Percentiles rank a stretch among this genome's conserved stretches.
These are phyloP conservation scores for Tylochromis polylepis DNA, from an alignment of 2,113 vertebrate species.

Conservation along the genomic window DNA sequence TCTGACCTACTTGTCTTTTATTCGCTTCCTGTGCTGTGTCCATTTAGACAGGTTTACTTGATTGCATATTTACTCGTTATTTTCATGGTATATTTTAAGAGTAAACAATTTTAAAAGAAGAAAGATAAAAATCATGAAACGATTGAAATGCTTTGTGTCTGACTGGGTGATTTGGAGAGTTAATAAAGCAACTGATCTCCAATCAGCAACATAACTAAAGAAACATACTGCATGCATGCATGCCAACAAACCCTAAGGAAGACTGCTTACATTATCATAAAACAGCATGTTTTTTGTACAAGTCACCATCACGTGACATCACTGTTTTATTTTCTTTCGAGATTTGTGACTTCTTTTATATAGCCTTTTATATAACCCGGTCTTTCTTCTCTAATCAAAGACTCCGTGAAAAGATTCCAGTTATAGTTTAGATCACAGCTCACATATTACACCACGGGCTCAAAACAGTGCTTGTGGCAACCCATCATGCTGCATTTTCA, in stretches of 20 bases:
- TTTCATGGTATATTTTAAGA: not conserved
- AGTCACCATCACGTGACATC: not conserved
- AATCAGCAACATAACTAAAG: not conserved
- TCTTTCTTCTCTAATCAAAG: not conserved
- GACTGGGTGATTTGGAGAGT: not conserved
- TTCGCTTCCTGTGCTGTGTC: not conserved
- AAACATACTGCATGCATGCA: not conserved
- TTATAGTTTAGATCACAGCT: not conserved
- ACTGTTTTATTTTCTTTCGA: not conserved
- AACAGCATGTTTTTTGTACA: not conserved
- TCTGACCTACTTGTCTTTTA: not conserved
- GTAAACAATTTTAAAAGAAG: not conserved
- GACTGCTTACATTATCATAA: not conserved
- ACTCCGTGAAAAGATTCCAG: not conserved
- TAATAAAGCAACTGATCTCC: not conserved
- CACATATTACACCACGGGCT: not conserved
- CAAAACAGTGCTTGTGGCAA: not conserved
- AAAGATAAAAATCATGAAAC: not conserved
- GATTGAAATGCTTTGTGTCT: not conserved
- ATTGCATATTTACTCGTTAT: not conserved
- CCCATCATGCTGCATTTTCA: not conserved
- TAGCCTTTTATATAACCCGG: not conserved
- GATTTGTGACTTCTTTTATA: not conserved
- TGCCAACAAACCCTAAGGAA: not conserved
- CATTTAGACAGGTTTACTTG: not conserved